Evolutionary conservation across 2,888 invertebrate species (phyloP).

Genomic region (Drosophila demipolita): DNA sequence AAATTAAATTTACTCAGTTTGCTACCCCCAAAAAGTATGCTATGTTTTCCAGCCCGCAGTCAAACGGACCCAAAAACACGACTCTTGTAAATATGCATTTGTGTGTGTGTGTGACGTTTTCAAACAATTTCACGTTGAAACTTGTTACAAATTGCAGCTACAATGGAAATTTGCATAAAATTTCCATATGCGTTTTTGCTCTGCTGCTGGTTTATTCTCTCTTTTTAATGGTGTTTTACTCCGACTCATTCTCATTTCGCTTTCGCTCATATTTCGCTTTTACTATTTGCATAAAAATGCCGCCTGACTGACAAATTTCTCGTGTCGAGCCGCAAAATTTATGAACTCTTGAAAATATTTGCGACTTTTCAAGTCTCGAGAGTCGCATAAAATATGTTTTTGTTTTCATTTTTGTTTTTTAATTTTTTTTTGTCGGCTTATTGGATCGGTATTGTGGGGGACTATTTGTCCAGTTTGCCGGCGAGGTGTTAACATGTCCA

Average conservation of each 20-base stretch:
- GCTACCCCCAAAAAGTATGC: slow-evolving; percentile 60
- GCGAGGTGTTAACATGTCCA: slow-evolving; percentile 65
- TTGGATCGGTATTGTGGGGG: neutral
- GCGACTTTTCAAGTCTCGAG: slow-evolving; percentile 44
- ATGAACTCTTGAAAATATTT: slow-evolving; percentile 58
- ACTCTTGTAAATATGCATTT: slow-evolving; percentile 18
- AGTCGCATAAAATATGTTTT: slow-evolving; percentile 60
- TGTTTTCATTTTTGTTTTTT: slow-evolving; percentile 25
- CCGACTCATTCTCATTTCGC: slow-evolving; percentile 35
- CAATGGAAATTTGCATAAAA: slow-evolving; percentile 74
- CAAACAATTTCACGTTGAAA: slow-evolving; percentile 72
- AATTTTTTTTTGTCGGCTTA: slow-evolving; percentile 1
- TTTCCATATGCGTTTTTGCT: slow-evolving; percentile 76
- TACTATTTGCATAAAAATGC: slow-evolving; percentile 63
- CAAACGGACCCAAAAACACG: slow-evolving; percentile 34
- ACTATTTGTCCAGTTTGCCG: slow-evolving; percentile 37
- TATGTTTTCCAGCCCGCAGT: slow-evolving; percentile 58
- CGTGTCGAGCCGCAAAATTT: slow-evolving; percentile 50
- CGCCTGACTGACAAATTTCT: slow-evolving; percentile 62
- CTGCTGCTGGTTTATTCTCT: slow-evolving; percentile 16
- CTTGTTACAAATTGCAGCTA: slow-evolving; percentile 75
- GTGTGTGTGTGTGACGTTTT: slow-evolving; percentile 38
- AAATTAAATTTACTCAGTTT: slow-evolving; percentile 74
- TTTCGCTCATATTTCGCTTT: slow-evolving; percentile 48
- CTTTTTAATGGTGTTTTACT: neutral